These are phyloP conservation scores for Bombus haemorrhoidalis DNA, from an alignment of 1,140 invertebrate species.

Conservation along the genomic window DNA sequence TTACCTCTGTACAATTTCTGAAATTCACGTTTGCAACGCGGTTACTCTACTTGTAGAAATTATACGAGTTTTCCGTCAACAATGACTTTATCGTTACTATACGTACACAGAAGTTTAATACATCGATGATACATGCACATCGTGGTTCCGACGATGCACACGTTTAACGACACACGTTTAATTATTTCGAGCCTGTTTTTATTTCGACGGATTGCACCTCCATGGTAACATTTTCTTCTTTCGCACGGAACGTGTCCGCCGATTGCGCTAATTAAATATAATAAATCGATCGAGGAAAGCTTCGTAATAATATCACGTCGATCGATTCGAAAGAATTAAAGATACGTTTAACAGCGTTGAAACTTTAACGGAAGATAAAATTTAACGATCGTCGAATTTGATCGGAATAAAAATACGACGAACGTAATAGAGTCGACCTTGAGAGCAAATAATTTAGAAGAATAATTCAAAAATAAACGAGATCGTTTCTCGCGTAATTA, in stretches of 20 bases:
- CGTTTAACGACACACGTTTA: neutral
- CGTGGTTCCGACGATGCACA: neutral
- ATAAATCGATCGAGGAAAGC: no score
- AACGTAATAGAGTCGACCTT: no score
- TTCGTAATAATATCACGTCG: no score
- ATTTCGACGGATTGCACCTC: neutral
- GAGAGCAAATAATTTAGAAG: no score
- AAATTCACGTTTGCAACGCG: neutral
- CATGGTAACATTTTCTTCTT: no score
- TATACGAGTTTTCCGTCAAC: neutral
- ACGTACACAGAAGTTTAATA: neutral
- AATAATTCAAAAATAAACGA: neutral
- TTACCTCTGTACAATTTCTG: neutral
- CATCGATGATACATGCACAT: neutral
- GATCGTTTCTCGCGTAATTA: neutral
- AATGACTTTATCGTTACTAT: neutral
- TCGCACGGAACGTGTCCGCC: no score
- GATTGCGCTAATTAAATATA: no score
- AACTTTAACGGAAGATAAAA: no score
- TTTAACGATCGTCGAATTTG: no score
- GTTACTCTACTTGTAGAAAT: neutral
- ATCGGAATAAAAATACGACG: no score
- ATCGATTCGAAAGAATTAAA: no score
- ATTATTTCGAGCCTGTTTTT: slow-evolving; percentile 5
- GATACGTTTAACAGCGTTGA: no score